Evolutionary conservation across 2,113 vertebrate genomes (phyloP).

Genomic region (Silurus asotus): DNA sequence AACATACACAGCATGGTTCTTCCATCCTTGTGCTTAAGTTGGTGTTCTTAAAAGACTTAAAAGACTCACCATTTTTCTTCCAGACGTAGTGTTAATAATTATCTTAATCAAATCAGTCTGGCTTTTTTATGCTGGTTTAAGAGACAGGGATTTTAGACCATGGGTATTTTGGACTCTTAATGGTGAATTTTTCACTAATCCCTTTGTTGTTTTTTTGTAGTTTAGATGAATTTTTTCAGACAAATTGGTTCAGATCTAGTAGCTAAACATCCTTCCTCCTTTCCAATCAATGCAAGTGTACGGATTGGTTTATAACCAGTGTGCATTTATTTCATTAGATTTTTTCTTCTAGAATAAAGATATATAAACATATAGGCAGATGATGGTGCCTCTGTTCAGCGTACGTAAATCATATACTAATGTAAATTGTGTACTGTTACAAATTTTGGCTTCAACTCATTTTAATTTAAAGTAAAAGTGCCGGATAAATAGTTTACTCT

Average conservation of each 20-base stretch:
- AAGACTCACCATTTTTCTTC: neutral
- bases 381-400: neutral
- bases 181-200: neutral
- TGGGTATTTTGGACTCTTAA: neutral
- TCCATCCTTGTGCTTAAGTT: neutral
- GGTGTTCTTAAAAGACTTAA: neutral
- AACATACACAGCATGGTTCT: neutral
- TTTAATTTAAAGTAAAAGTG: neutral
- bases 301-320: neutral
- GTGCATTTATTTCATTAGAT: neutral
- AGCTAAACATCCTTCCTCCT: neutral
- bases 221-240: neutral
- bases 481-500: neutral
- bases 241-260: neutral
- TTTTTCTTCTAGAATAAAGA: neutral
- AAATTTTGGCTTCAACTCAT: neutral
- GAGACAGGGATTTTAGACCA: neutral
- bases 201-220: neutral
- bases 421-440: neutral
- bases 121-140: neutral
- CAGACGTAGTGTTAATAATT: neutral
- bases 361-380: neutral
- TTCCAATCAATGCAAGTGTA: neutral
- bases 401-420: neutral
- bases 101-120: neutral